Base-by-base conservation (phyloP, 2,888 invertebrate genomes). In the Stratiomys singularior region DNA sequence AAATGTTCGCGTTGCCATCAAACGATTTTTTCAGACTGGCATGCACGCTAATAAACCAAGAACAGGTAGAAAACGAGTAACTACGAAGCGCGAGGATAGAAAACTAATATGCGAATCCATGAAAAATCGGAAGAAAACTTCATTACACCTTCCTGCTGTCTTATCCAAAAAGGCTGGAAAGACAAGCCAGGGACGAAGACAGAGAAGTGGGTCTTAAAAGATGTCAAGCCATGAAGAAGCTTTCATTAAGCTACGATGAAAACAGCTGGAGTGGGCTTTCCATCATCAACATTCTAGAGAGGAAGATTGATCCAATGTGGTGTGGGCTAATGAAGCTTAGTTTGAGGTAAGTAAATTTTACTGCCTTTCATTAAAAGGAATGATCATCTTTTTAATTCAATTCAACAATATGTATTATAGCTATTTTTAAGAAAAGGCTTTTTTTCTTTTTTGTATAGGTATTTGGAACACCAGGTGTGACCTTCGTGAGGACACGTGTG, bases 1-100 rank as follows among this genome's bases (percentile, higher is more conserved):
- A 60, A 60, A 25, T 60, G 60, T 60, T 60, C 18, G 21, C 60
- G 23, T 21, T 60, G 60, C 60, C 25, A 60, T 1, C 60, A 60
- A 23, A 4, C 60, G 60, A 15, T 60, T 64, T 30, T 7, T 7
- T n/a, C n/a, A 28, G 64, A 64, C 30, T 30, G 18, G 28, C 30
- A 13, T n/a, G 3, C 64, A 27, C n/a, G 64, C 28, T n/a, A 15
- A 64, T 30, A 64, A 30, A 30, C 64, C 64, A 64, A 64, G 18
- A 64, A 7, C 30, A 30, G 30, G 28, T 15, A 64, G 64, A 30
- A 64, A 64, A 27, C 30, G 30, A 2, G 30, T 64, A 11, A 27
- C 64, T 7, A 64, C 64, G 15, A 64, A 28, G 18, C 27, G 28
- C 30, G 13, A 64, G 64, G 27, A 64, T 25, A 64, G 30, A 30